Conservation (phyloP, 1,140 invertebrate species). For the Hyphantria cunea region DNA sequence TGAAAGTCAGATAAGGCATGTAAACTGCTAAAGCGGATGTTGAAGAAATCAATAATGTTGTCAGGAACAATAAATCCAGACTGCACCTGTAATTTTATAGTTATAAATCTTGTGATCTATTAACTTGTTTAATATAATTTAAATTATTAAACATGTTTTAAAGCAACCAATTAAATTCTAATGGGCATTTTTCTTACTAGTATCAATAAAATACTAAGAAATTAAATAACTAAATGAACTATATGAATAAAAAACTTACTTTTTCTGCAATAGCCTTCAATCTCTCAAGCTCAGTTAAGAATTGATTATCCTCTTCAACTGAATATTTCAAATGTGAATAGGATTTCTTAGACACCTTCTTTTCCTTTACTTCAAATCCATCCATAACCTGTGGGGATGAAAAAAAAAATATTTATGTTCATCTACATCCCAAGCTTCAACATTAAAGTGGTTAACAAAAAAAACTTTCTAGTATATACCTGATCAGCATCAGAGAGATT, state of each 20-base stretch:
- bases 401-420: constrained; percentile 33
- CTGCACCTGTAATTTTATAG: constrained; percentile 67
- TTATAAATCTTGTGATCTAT: too few species aligned
- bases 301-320: constrained; percentile 85
- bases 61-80: constrained; percentile 79
- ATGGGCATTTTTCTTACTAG: too few species aligned
- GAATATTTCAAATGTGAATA: constrained; percentile 82
- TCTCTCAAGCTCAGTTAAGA: constrained; percentile 85
- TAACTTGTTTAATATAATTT: not conserved
- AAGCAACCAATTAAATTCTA: too few species aligned
- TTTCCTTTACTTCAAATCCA: constrained; percentile 78
- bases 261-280: constrained; percentile 84
- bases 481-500: constrained; percentile 85
- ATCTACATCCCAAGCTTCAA: too few species aligned
- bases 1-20: constrained; percentile 85
- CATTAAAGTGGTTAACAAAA: too few species aligned
- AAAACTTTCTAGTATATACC: constrained; percentile 54
- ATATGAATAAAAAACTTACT: too few species aligned
- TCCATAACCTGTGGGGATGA: constrained; percentile 45
- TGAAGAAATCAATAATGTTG: constrained; percentile 85
- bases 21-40: constrained; percentile 84
- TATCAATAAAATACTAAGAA: too few species aligned
- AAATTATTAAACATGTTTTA: too few species aligned
- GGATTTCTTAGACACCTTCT: constrained; percentile 69
- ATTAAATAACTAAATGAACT: too few species aligned